Conservation (phyloP, 2,888 invertebrate species). For the Leucophora obtusa region DNA sequence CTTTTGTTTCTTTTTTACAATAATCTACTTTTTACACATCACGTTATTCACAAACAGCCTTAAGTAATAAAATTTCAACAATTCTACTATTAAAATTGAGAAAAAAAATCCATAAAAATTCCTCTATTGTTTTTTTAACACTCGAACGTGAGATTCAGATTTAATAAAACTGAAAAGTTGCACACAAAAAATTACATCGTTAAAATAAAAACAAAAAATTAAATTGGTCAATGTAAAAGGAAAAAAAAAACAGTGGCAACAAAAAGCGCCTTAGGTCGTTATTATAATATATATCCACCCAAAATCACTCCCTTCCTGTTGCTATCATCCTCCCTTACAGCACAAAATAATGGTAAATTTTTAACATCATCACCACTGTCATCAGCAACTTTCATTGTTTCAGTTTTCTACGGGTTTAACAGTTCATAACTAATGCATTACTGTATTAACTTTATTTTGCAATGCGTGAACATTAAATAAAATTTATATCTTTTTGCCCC, state of each 20-base stretch:
- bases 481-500: conserved; percentile 35
- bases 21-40: too few species aligned
- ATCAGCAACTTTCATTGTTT: background rate
- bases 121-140: conserved; percentile 23
- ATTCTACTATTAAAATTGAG: conserved; percentile 9
- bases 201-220: conserved; percentile 9
- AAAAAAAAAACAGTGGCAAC: background rate
- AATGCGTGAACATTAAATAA: conserved; percentile 32
- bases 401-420: conserved; percentile 13
- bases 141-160: conserved; percentile 43
- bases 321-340: background rate
- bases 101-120: background rate
- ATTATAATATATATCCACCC: background rate
- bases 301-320: background rate
- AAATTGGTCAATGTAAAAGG: background rate
- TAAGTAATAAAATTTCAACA: conserved; percentile 32
- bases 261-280: conserved; percentile 1
- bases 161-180: conserved; percentile 14
- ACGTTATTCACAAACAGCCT: conserved; percentile 11
- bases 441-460: conserved; percentile 7
- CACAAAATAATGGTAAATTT: background rate
- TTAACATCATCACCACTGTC: background rate
- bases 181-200: conserved; percentile 4
- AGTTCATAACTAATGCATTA: conserved; percentile 40
- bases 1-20: too few species aligned